These are phyloP conservation scores for Procapra przewalskii DNA, from an alignment of 2,113 vertebrate genomes.

Conservation along the genomic window DNA sequence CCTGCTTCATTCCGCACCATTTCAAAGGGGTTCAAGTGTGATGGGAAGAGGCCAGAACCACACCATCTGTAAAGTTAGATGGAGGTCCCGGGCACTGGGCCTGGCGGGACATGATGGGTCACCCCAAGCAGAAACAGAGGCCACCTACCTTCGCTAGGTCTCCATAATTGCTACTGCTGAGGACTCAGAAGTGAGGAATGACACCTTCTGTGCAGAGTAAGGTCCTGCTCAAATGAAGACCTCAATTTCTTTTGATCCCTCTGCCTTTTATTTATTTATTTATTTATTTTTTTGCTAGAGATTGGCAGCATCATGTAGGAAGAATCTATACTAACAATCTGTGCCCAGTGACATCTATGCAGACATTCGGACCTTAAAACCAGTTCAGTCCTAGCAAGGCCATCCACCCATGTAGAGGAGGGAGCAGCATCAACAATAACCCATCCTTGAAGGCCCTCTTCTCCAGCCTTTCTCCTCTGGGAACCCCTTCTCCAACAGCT, in stretches of 20 bases:
- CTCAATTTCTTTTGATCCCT: not conserved
- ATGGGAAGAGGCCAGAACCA: not conserved
- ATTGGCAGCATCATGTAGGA: not conserved
- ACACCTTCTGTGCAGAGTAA: not conserved
- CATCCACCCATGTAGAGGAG: accelerated
- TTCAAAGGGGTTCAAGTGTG: not conserved
- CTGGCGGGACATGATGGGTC: accelerated
- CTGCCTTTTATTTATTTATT: too few species aligned
- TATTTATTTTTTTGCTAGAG: not conserved
- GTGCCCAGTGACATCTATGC: not conserved
- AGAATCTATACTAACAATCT: not conserved
- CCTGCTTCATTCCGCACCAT: not conserved
- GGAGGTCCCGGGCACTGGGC: not conserved
- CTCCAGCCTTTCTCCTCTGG: not conserved
- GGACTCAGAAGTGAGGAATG: not conserved
- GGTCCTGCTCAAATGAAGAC: not conserved
- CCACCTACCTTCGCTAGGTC: too few species aligned
- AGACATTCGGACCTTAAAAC: not conserved
- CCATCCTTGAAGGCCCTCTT: not conserved
- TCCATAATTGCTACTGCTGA: accelerated
- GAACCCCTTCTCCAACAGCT: not conserved
- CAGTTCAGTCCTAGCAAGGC: not conserved
- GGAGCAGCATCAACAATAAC: accelerated
- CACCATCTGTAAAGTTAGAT: accelerated
- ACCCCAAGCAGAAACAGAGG: not conserved